Percentiles rank a stretch among this genome's conserved stretches.
Conservation (phyloP, 2,113 vertebrate species). For the Dicentrarchus labrax region DNA sequence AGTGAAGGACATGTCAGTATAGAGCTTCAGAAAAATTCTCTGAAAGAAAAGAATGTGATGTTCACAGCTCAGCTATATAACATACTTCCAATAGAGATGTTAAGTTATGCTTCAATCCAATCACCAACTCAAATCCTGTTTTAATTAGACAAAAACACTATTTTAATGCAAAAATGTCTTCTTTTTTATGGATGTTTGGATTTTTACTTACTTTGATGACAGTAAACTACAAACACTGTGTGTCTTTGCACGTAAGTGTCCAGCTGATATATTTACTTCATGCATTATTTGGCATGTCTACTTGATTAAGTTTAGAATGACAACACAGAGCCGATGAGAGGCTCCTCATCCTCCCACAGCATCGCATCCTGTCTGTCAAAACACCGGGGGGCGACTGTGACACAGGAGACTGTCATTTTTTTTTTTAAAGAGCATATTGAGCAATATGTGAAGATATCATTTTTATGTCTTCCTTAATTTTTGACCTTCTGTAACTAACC, state of each 20-base stretch:
- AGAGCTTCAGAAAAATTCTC: not conserved
- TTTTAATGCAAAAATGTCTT: not conserved
- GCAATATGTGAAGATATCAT: not conserved
- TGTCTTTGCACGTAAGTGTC: not conserved
- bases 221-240: not conserved
- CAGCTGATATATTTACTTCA: conserved; percentile 21
- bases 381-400: not conserved
- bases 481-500: not conserved
- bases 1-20: not conserved
- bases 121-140: not conserved
- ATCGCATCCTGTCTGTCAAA: conserved; percentile 11
- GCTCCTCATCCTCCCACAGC: conserved; percentile 13
- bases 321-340: conserved; percentile 5
- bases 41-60: not conserved
- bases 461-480: not conserved
- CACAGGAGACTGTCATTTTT: not conserved
- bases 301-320: conserved; percentile 1
- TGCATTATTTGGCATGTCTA: not conserved
- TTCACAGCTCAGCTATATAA: conserved; percentile 9
- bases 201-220: not conserved
- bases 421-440: conserved; percentile 4
- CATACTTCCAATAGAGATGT: not conserved
- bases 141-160: conserved; percentile 3
- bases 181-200: not conserved
- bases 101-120: not conserved